phyloP scores from a whole-genome alignment of 1,140 invertebrate species.

The Hycleus phaleratus region DNA sequence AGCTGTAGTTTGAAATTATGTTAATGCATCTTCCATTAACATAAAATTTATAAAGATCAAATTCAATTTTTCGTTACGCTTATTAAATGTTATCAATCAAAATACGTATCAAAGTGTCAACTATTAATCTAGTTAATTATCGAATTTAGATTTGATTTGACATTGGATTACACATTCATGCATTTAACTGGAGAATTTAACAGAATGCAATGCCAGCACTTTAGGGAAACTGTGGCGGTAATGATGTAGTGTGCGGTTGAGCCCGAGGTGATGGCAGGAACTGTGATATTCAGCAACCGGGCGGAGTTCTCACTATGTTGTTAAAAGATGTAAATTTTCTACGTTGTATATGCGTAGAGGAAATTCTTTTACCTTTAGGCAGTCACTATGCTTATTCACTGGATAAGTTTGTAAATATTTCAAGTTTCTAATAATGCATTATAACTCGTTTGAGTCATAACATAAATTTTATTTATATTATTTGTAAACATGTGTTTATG shows the following conservation, averaged over 20 bases:
- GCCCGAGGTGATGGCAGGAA: constrained; percentile 19
- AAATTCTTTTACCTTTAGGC: constrained; percentile 16
- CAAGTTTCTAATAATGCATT: constrained; percentile 14
- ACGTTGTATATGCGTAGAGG: constrained; percentile 13
- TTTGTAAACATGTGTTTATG: constrained; percentile 11
- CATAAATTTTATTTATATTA: constrained; percentile 14
- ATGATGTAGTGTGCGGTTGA: constrained; percentile 25
- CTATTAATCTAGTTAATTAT: neutral
- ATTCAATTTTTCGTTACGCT: too few species aligned
- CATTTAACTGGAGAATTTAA: constrained; percentile 13
- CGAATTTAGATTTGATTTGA: constrained; percentile 9
- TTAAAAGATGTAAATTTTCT: constrained; percentile 26
- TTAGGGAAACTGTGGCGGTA: constrained; percentile 18
- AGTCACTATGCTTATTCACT: constrained; percentile 7
- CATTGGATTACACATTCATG: constrained; percentile 17
- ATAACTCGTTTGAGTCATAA: constrained; percentile 11
- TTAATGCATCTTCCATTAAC: constrained; percentile 22
- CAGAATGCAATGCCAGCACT: constrained; percentile 20
- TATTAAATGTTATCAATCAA: neutral
- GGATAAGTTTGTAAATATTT: constrained; percentile 17
- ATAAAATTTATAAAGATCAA: constrained; percentile 15
- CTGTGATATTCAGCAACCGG: constrained; percentile 21
- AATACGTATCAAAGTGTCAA: neutral
- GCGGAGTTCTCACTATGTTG: constrained; percentile 18
- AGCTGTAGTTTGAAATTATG: constrained; percentile 22